Evolutionary conservation across 2,888 invertebrate species (phyloP).

Genomic region (Penaeus monodon): DNA sequence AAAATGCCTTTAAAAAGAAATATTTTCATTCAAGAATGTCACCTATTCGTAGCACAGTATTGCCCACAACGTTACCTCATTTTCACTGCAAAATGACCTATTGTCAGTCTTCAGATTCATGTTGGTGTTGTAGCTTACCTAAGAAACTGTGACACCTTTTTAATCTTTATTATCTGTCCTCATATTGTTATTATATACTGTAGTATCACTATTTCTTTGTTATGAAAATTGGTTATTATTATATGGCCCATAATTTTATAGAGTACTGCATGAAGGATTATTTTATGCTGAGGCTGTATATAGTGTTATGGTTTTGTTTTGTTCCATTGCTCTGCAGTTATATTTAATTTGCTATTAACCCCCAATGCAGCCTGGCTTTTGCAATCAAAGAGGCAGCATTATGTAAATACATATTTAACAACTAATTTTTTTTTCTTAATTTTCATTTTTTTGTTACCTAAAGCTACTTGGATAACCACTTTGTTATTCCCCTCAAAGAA

Average conservation of each 20-base stretch:
- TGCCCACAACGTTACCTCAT: no score
- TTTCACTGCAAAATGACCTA: no score
- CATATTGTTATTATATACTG: no score
- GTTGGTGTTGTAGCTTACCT: no score
- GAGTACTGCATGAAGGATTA: conserved; percentile 19
- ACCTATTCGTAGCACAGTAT: no score
- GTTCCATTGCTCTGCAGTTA: conserved; percentile 40
- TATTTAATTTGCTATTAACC: conserved; percentile 56
- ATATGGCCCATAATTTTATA: background rate
- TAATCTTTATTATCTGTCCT: no score
- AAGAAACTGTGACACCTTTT: no score
- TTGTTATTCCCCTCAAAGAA: conserved; percentile 26
- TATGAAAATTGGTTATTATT: no score
- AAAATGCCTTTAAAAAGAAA: no score
- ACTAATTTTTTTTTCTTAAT: conserved; percentile 31
- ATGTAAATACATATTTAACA: conserved; percentile 45
- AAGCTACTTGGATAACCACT: conserved; percentile 32
- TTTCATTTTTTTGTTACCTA: conserved; percentile 11
- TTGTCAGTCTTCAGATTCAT: no score
- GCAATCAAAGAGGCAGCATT: conserved; percentile 60
- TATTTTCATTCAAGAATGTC: no score
- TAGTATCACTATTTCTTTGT: no score
- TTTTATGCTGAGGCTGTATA: conserved; percentile 42
- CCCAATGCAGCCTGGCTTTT: conserved; percentile 58
- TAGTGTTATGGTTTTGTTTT: conserved; percentile 45